Conservation (phyloP, 2,888 invertebrate species). For the Polydrusus tereticollis region DNA sequence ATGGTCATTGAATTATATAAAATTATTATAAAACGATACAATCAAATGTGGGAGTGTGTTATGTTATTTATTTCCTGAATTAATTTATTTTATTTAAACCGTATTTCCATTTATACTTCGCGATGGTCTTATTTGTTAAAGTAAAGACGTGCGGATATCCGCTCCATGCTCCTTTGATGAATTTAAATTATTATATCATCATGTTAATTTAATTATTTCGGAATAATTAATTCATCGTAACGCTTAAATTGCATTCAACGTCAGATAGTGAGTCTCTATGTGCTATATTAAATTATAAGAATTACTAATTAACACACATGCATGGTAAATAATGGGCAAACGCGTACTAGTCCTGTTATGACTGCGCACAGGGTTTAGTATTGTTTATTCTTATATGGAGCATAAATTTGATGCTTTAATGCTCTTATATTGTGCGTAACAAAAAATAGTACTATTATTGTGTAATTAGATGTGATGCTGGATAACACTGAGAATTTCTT, state of each 20-base stretch:
- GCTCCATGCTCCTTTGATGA: slow-evolving; percentile 24
- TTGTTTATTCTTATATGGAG: no score
- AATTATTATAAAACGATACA: no score
- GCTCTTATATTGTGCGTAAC: no score
- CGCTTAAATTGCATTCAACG: slow-evolving; percentile 27
- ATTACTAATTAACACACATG: background rate
- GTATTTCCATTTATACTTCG: background rate
- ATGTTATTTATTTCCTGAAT: background rate
- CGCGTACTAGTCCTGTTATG: no score
- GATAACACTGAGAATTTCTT: no score
- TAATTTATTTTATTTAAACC: slow-evolving; percentile 9
- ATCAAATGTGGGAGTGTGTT: background rate
- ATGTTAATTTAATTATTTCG: slow-evolving; percentile 25
- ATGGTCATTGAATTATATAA: no score
- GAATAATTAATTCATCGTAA: slow-evolving; percentile 18
- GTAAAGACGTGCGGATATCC: slow-evolving; percentile 33
- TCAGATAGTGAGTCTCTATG: background rate
- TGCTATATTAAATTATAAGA: background rate
- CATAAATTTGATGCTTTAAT: no score
- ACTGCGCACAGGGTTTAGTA: no score
- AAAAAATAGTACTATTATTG: no score
- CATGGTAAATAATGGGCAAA: background rate
- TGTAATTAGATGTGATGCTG: no score
- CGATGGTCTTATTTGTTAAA: slow-evolving; percentile 16
- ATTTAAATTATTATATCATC: slow-evolving; percentile 29